These are phyloP conservation scores for Drosophila setifemur DNA, from an alignment of 1,140 invertebrate species.

Conservation along the genomic window DNA sequence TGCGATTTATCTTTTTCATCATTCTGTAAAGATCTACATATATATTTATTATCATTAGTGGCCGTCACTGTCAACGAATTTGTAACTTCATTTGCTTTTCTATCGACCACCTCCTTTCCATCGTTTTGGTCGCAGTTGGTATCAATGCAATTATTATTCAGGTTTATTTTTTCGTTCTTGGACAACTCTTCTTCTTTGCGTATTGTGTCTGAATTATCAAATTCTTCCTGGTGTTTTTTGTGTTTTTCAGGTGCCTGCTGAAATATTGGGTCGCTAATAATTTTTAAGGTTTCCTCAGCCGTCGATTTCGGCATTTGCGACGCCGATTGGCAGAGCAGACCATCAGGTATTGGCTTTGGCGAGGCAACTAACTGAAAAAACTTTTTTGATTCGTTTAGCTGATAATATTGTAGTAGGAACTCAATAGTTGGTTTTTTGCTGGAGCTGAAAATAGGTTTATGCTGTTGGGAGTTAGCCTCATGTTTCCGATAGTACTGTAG, in stretches of 20 bases:
- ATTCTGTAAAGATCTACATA: background rate
- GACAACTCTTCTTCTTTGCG: background rate
- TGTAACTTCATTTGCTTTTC: background rate
- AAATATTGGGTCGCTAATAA: constrained; percentile 20
- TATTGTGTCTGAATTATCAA: background rate
- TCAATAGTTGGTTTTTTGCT: constrained; percentile 72
- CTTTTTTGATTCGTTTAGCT: constrained; percentile 81
- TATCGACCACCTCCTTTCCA: background rate
- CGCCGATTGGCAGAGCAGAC: constrained; percentile 34
- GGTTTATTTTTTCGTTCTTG: background rate
- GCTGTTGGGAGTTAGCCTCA: constrained; percentile 15
- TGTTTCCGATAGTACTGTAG: constrained; percentile 72
- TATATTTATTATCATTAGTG: constrained; percentile 7
- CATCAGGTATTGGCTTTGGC: constrained; percentile 73
- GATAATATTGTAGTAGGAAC: constrained; percentile 78
- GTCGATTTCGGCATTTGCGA: constrained; percentile 49
- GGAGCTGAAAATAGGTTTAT: constrained; percentile 40
- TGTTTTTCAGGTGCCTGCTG: constrained; percentile 1
- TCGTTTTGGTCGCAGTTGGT: background rate
- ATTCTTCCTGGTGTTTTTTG: background rate
- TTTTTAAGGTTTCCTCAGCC: constrained; percentile 24
- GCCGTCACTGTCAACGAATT: background rate
- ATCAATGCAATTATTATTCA: constrained; percentile 49
- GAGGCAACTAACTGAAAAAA: constrained; percentile 83
- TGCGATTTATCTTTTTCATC: constrained; percentile 41